Evolutionary conservation across 1,140 invertebrate genomes (phyloP).

Genomic region (Diabrotica virgifera): DNA sequence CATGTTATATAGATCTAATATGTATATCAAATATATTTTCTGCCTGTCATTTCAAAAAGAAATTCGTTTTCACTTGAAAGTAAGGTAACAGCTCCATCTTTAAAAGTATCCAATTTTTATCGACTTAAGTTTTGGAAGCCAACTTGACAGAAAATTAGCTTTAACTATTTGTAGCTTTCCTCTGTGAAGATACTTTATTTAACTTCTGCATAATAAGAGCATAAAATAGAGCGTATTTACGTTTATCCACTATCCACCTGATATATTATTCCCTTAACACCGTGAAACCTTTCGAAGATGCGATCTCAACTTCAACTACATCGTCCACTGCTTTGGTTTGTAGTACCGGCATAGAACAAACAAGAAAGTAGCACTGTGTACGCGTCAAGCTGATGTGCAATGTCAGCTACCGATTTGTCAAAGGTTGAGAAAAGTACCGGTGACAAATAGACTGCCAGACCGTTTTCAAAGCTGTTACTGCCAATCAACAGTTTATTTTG

Average conservation of each 20-base stretch:
- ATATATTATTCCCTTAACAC: neutral
- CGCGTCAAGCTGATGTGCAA: neutral
- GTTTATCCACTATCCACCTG: neutral
- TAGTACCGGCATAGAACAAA: neutral
- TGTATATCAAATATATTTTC: no score
- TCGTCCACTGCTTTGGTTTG: constrained; percentile 1
- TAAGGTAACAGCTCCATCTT: no score
- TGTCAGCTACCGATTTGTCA: constrained; percentile 1
- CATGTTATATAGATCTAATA: no score
- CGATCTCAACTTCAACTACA: neutral
- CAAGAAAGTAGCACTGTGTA: neutral
- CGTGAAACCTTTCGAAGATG: neutral
- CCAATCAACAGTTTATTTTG: neutral
- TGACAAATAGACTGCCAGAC: neutral
- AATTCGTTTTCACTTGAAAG: no score
- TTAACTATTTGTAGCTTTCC: no score
- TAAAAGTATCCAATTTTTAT: no score
- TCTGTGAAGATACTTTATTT: no score
- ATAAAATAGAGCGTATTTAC: no score
- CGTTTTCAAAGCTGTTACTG: neutral
- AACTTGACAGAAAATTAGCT: no score
- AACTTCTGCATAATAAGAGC: no score
- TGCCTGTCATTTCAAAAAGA: no score
- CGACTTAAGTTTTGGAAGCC: no score
- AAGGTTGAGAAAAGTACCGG: neutral